Evolutionary conservation across 2,888 invertebrate species (phyloP).

Genomic region (Carabus problematicus): DNA sequence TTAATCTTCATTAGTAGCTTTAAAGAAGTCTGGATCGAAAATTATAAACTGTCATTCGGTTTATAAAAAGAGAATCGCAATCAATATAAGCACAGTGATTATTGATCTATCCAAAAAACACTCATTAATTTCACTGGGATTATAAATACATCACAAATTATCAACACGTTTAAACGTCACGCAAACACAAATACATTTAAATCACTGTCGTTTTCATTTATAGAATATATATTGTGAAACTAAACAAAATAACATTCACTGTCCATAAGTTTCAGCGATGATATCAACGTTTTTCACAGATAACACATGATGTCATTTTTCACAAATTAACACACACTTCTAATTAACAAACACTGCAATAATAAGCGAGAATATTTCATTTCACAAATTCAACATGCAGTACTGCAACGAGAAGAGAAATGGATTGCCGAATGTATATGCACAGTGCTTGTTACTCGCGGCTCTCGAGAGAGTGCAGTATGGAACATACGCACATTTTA

Average conservation of each 20-base stretch:
- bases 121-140: too few relatives aligned
- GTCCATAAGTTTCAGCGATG: too few relatives aligned
- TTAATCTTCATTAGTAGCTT: too few relatives aligned
- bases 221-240: too few relatives aligned
- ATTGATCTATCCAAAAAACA: too few relatives aligned
- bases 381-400: constrained; percentile 5
- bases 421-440: constrained; percentile 29
- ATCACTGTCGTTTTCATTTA: too few relatives aligned
- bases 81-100: too few relatives aligned
- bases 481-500: constrained; percentile 14
- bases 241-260: too few relatives aligned
- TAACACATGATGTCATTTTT: constrained; percentile 9
- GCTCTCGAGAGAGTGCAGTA: constrained; percentile 1
- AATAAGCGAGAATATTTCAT: constrained; percentile 6
- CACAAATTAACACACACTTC: constrained; percentile 4
- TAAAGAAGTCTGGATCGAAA: too few relatives aligned
- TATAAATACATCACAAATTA: too few relatives aligned
- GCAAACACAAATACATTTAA: neutral
- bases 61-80: too few relatives aligned
- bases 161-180: neutral
- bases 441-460: neutral
- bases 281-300: neutral
- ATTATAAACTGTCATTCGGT: too few relatives aligned
- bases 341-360: neutral
- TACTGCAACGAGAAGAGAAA: constrained; percentile 19